Base-by-base conservation (phyloP, 1,140 invertebrate species). In the Cotesia vestalis region DNA sequence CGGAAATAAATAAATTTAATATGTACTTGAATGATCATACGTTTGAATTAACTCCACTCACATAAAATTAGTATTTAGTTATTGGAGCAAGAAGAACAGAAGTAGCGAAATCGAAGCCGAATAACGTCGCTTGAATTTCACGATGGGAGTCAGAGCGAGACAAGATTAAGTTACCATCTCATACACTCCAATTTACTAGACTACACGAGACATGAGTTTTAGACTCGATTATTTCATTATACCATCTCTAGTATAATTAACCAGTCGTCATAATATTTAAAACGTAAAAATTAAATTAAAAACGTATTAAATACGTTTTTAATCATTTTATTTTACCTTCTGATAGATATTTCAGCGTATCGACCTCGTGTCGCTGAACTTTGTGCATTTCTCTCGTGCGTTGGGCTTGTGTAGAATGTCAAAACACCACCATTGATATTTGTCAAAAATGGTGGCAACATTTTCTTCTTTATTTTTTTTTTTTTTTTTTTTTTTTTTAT, bases 81-180 rank as follows among this genome's bases (percentile, higher is more conserved):
- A 72, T 57, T 72, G 51, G 64, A 72, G 63, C 71, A 72, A 27
- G 14, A 62, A 66, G 71, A 67, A 40, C 40, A 66, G 14, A 55
- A 38, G 52, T 51, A 66, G 70, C 64, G 64, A 72, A 72, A 72
- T 72, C 71, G 71, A 72, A 72, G 55, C 62, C 66, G 62, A 72
- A 67, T 40, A 69, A 69, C 60, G 57, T 38, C 53, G 64, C 64
- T 72, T 72, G 64, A 59, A 66, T 72, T 72, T 72, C 71, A 72
- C 71, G 27, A n/a, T 72, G 71, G 36, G 35, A 72, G 64, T 72
- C 71, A 72, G 71, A 72, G 63, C 71, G 71, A 72, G 61, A 72
- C 71, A 38, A 61, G 71, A 72, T 72, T 72, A 57, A 72, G 66
- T 72, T 72, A 71, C 70, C 36, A 66, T 66, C 5, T 36, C 51